phyloP scores from a whole-genome alignment of 2,888 invertebrate species.

The Calameuta pallipes region DNA sequence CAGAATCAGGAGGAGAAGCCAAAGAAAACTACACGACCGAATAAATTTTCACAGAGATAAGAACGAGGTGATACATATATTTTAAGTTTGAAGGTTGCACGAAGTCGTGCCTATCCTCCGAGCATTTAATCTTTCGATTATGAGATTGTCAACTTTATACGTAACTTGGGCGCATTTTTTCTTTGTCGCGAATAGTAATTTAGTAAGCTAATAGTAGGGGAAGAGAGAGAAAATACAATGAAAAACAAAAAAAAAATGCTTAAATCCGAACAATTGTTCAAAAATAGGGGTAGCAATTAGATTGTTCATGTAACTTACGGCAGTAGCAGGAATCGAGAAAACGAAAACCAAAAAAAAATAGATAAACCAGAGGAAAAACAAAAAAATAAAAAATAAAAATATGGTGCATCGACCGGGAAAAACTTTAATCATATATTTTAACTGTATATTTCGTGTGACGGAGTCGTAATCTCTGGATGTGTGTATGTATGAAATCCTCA shows the following conservation, averaged over 20 bases:
- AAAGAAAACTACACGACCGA: background rate
- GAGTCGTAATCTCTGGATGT: background rate
- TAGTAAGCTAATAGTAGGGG: background rate
- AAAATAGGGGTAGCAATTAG: background rate
- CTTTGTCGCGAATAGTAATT: background rate
- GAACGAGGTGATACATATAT: background rate
- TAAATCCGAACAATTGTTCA: background rate
- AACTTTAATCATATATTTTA: conserved; percentile 4
- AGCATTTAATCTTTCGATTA: background rate
- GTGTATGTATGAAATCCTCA: background rate
- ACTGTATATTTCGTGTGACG: background rate
- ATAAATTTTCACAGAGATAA: background rate
- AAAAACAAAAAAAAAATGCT: background rate
- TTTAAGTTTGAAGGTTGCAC: background rate
- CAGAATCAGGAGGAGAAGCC: background rate
- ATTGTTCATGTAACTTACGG: background rate
- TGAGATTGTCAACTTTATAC: background rate
- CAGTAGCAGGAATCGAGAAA: background rate
- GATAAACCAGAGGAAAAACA: background rate
- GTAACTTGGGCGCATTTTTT: background rate
- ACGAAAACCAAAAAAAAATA: background rate
- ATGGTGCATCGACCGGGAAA: background rate
- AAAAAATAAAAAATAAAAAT: background rate
- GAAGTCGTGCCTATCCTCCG: background rate
- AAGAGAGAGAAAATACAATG: conserved; percentile 4